These are phyloP conservation scores for Muscicapa comitata DNA, from an alignment of 2,797 vertebrate species.

Conservation along the genomic window DNA sequence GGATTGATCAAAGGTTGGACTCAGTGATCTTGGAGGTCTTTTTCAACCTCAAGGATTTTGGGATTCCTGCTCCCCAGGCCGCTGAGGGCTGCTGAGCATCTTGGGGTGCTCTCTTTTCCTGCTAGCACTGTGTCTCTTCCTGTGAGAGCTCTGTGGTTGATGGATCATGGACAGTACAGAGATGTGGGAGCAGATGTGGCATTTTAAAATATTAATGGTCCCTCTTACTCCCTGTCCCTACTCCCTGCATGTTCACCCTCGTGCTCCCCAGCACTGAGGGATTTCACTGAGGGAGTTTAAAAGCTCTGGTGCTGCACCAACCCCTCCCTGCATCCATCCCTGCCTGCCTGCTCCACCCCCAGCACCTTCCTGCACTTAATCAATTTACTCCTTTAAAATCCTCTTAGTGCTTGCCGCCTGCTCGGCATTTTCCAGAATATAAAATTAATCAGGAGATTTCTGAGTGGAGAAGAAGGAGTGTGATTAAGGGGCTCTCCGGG, in stretches of 20 bases:
- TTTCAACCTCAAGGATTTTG: not conserved
- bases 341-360: not conserved
- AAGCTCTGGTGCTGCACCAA: fast-evolving
- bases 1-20: not conserved
- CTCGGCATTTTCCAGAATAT: not conserved
- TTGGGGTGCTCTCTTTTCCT: not conserved
- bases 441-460: conserved; percentile 18
- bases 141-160: not conserved
- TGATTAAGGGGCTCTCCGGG: not conserved
- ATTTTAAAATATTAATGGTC: conserved; percentile 10
- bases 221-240: not conserved
- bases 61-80: not conserved
- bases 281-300: not conserved
- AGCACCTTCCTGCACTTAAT: conserved; percentile 13
- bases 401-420: not conserved
- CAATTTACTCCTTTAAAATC: conserved; percentile 22
- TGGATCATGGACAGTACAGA: not conserved
- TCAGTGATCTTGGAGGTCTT: not conserved
- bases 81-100: not conserved
- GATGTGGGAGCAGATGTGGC: not conserved
- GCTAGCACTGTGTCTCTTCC: fast-evolving
- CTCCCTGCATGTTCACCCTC: fast-evolving
- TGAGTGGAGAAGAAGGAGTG: not conserved
- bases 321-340: not conserved
- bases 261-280: not conserved